Conservation (phyloP, 2,113 vertebrate genomes). For the Oxyruncus cristatus region DNA sequence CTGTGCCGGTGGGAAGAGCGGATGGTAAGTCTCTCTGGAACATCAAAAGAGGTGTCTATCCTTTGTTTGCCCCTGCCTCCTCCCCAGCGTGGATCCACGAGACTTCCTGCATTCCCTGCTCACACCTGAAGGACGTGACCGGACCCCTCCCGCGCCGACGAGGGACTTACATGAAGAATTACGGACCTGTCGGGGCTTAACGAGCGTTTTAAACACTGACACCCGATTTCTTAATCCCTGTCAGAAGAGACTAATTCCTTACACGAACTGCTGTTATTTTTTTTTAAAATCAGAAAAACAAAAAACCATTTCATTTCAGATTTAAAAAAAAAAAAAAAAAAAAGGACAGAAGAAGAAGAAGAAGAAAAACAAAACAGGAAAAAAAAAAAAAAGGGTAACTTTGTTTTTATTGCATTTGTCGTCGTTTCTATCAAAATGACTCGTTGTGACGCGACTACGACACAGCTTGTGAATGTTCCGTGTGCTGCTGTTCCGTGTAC, state of each 20-base stretch:
- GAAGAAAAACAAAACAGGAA: background rate
- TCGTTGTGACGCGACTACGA: slow-evolving; percentile 96
- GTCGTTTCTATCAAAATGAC: slow-evolving; percentile 88
- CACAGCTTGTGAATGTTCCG: slow-evolving; percentile 99
- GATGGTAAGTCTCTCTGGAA: slow-evolving; percentile 60
- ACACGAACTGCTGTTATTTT: slow-evolving; percentile 85
- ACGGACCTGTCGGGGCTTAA: slow-evolving; percentile 59
- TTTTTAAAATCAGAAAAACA: slow-evolving; percentile 73
- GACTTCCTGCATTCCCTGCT: slow-evolving; percentile 66
- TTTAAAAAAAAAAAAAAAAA: slow-evolving; percentile 61
- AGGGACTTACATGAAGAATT: slow-evolving; percentile 70
- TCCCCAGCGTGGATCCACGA: slow-evolving; percentile 51
- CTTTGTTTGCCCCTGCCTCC: background rate
- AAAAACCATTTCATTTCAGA: slow-evolving; percentile 85
- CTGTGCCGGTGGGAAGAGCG: slow-evolving; percentile 6
- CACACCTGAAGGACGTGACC: slow-evolving; percentile 58
- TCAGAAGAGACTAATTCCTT: slow-evolving; percentile 81
- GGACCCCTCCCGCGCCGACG: background rate
- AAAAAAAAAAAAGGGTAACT: slow-evolving; percentile 78
- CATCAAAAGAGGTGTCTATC: background rate
- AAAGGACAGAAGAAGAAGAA: no score
- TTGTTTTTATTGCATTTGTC: slow-evolving; percentile 86
- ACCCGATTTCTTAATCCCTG: slow-evolving; percentile 74
- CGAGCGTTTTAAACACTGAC: slow-evolving; percentile 75
- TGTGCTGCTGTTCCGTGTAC: slow-evolving; percentile 96